Conservation (phyloP, 2,113 vertebrate species). For the Rhinopithecus roxellana region DNA sequence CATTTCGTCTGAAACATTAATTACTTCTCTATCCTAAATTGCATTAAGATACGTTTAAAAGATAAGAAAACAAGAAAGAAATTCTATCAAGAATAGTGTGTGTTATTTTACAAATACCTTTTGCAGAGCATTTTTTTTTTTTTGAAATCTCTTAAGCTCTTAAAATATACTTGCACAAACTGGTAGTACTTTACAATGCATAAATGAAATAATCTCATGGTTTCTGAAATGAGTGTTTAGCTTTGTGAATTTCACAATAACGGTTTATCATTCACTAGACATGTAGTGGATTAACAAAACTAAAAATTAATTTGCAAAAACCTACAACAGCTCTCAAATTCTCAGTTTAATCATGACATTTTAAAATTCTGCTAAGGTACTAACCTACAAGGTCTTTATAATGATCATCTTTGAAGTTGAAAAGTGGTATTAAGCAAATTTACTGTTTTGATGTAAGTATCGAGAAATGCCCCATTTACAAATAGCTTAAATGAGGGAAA, state of each 20-base stretch:
- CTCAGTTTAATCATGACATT: not conserved
- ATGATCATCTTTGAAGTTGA: not conserved
- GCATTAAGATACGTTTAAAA: not conserved
- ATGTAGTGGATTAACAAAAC: not conserved
- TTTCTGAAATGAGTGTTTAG: conserved; percentile 15
- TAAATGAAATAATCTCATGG: not conserved
- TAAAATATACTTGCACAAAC: not conserved
- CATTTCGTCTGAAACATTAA: not conserved
- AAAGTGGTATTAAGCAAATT: not conserved
- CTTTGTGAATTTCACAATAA: not conserved
- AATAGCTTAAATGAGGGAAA: conserved; percentile 26
- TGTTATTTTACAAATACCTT: not conserved
- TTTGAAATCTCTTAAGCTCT: not conserved
- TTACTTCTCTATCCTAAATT: not conserved
- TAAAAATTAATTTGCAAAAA: conserved; percentile 34
- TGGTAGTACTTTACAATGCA: not conserved
- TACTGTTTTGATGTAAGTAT: not conserved
- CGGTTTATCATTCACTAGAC: not conserved
- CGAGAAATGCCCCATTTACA: not conserved
- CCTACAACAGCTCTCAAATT: not conserved
- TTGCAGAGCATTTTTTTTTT: not conserved
- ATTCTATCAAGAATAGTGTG: not conserved
- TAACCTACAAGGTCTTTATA: not conserved
- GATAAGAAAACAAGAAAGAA: not conserved
- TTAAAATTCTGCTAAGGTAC: not conserved